Evolutionary conservation across 1,140 invertebrate species (phyloP), one percentile per base, ranked within the genome.

Genomic region (Maniola jurtina): DNA sequence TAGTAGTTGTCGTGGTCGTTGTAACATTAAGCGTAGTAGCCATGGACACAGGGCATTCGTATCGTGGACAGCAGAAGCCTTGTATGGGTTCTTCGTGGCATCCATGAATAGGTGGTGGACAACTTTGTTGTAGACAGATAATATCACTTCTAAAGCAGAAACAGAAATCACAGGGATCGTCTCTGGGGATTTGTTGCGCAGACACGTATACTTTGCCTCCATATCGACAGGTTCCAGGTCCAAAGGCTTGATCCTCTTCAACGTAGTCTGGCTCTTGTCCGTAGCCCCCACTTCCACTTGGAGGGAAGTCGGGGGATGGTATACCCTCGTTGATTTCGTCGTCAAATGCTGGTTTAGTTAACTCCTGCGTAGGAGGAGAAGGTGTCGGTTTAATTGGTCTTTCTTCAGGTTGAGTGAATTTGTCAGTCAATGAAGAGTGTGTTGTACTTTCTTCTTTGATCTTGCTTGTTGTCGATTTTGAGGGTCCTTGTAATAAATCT

Each of bases 111-210:
- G 97, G 97, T 35, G 97, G 97, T 58, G 97, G 97, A 91, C 97
- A 98, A 78, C 96, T 97, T 85, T 98, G 97, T 89, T 98, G 97
- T 48, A 98, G 91, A 77, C 97, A 98, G 72, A 98, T 98, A 71
- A 98, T 98, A 81, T 98, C 97, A 82, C 97, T 97, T 88, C 97
- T 93, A 92, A 98, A 98, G 92, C 97, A 98, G 94, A 98, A 98
- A 89, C 97, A 98, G 92, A 98, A 98, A 81, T 98, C 97, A 83
- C 97, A 98, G 35, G 97, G 96, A 92, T 98, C 96, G 67, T 97
- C 96, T 73, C 97, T 92, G 16, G 97, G 97, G 70, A 98, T 98
- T 92, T 98, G 97, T 91, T 98, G 97, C 5, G 97, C 97, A 0
- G 97, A 98, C 38, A 98, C 96, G 80, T 97, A 98, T 42, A 98